Evolutionary conservation across 2,888 invertebrate species (phyloP), one percentile per base, ranked within the genome.

Genomic region (Nomada fucata): DNA sequence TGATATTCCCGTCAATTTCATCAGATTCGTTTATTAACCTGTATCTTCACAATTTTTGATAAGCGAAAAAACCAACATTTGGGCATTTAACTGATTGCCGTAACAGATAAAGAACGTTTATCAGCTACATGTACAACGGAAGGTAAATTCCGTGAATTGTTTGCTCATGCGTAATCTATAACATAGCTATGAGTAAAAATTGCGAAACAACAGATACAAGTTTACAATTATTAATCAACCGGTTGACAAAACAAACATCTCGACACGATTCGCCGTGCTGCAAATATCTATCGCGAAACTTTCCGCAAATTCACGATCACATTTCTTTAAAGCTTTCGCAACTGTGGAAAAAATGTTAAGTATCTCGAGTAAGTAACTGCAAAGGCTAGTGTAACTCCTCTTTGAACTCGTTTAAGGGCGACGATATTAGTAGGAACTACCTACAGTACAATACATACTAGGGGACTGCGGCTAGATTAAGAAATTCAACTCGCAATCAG

Each of bases 1-100:
- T 47, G 47, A 13, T 50, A 72, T 57, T 36, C n/a, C 23, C 63
- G 60, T 61, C 20, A 29, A 57, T 73, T 47, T 55, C n/a, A 29
- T 64, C 29, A 2, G 15, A 18, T 47, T 44, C 5, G 10, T 10
- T 50, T 20, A 55, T 59, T 26, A 64, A 55, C 11, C 5, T 29
- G 15, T 9, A 26, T 4, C 2, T 10, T 47, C 10, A 10, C 15
- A 2, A 50, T 20, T 15, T 18, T 36, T 36, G 13, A 53, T 44
- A 59, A 50, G 11, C 7, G 2, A 9, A n/a, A 20, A 36, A 59
- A 50, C 60, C 20, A 1, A 60, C 42, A 15, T 15, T 15, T n/a
- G n/a, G 3, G 57, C 20, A 57, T 36, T 29, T 29, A 18, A 53
- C 26, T 9, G 15, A 36, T 36, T 20, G n/a, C 13, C 15, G 9